A percentile compares a stretch with the other conserved stretches of the same genome.
These are phyloP conservation scores for Epiblema foenella DNA, from an alignment of 2,888 invertebrate genomes.

Conservation along the genomic window DNA sequence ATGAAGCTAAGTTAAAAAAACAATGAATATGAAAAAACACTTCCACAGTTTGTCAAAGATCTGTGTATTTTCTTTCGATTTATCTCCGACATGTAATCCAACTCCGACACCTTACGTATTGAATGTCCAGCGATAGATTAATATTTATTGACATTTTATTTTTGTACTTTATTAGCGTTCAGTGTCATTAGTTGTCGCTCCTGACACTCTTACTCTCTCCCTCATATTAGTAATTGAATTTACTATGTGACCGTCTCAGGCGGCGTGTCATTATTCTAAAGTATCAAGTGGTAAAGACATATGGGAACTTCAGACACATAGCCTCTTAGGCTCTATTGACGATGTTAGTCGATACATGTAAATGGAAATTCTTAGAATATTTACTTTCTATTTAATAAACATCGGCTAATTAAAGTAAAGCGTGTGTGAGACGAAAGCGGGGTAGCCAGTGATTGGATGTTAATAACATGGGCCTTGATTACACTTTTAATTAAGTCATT, in stretches of 20 bases:
- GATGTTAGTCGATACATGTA: constrained; percentile 50
- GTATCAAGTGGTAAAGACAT: not conserved
- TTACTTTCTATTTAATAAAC: constrained; percentile 69
- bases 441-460: constrained; percentile 37
- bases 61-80: not conserved
- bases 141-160: constrained; percentile 79
- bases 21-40: no score
- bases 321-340: constrained; percentile 10
- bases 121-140: constrained; percentile 73
- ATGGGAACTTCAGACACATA: not conserved
- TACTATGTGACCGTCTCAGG: constrained; percentile 61
- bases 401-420: constrained; percentile 67
- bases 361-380: constrained; percentile 65
- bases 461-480: constrained; percentile 38
- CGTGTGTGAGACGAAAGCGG: constrained; percentile 49
- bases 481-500: constrained; percentile 40
- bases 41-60: not conserved
- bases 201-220: constrained; percentile 60
- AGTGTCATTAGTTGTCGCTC: constrained; percentile 78
- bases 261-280: constrained; percentile 55
- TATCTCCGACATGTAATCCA: constrained; percentile 61
- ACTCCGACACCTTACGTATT: constrained; percentile 58
- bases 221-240: constrained; percentile 67
- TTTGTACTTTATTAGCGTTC: constrained; percentile 78
- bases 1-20: not conserved